Conservation (phyloP, 2,797 vertebrate genomes). For the Peromyscus aztecus region DNA sequence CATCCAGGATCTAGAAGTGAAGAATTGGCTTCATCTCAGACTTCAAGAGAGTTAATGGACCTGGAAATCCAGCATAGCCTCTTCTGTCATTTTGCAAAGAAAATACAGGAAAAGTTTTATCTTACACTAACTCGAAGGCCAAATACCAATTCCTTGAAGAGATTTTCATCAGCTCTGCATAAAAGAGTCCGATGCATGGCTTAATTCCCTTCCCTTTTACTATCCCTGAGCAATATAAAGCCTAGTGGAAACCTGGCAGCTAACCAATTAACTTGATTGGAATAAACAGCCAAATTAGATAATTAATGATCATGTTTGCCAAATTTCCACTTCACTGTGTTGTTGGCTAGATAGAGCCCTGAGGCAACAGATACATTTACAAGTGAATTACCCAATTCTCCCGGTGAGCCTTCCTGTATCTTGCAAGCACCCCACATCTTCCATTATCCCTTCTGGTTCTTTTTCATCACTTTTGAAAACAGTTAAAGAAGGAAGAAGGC, state of each 20-base stretch:
- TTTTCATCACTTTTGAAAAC: conserved; percentile 39
- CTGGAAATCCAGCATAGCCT: conserved; percentile 48
- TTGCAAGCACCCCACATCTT: conserved; percentile 1
- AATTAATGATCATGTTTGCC: conserved; percentile 70
- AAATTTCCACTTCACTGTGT: conserved; percentile 62
- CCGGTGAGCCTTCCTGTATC: neutral
- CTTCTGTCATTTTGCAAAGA: conserved; percentile 46
- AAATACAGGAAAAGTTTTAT: conserved; percentile 37
- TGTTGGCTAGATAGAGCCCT: neutral
- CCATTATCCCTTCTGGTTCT: neutral
- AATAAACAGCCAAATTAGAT: conserved; percentile 62
- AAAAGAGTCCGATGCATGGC: neutral
- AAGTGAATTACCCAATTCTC: conserved; percentile 14
- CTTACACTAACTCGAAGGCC: neutral
- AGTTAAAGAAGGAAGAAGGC: neutral
- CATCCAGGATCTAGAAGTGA: neutral
- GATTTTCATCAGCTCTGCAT: neutral
- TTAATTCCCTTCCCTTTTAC: neutral
- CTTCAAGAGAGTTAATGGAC: conserved; percentile 61
- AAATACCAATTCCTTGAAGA: conserved; percentile 29
- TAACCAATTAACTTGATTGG: conserved; percentile 65
- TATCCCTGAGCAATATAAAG: conserved; percentile 39
- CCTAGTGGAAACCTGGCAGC: conserved; percentile 43
- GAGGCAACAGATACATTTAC: conserved; percentile 48
- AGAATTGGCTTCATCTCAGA: conserved; percentile 58